Evolutionary conservation across 2,888 invertebrate species (phyloP), one percentile per base, ranked within the genome.

Genomic region (Physocephala rufipes): DNA sequence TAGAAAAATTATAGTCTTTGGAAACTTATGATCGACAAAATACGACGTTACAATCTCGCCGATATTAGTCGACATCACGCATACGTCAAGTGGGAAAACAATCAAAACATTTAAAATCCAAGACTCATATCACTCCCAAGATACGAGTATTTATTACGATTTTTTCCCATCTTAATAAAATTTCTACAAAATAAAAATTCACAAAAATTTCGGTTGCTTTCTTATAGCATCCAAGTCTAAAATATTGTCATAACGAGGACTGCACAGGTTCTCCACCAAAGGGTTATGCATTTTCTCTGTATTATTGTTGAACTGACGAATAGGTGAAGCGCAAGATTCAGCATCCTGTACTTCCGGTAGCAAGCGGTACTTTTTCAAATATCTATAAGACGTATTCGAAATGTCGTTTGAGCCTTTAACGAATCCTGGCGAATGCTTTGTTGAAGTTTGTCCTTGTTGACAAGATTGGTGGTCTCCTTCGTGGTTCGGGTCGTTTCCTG

Each of bases 341-440:
- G 36, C 36, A 9, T 36, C 36, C 36, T 74, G 77, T 62, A 81
- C 83, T 45, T 84, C 84, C 0, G 84, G 79, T 43, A 84, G 62
- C 26, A 84, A 74, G 0, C 83, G 80, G 77, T 84, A 84, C 71
- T 84, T 84, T 49, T 82, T 83, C 1, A 84, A 74, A 70, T 84
- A 84, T 61, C 81, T 84, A 59, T 84, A 84, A 0, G 84, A 84
- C 16, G 84, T 83, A 74, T 82, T 84, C 1, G 84, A 84, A 30
- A 84, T 79, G 71, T 84, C 83, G 15, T 74, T 81, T 0, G 81
- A 78, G 45, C 78, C 76, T 58, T 78, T 80, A 1, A 76, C 75
- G 2, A 77, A 80, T 26, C 76, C 78, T 36, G 77, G 79, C 13
- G 80, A 67, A 55, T 67, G 21, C 7, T 70, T 74, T 74, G 36